Evolutionary conservation across 2,113 vertebrate species (phyloP).

Genomic region (Callipepla squamata): DNA sequence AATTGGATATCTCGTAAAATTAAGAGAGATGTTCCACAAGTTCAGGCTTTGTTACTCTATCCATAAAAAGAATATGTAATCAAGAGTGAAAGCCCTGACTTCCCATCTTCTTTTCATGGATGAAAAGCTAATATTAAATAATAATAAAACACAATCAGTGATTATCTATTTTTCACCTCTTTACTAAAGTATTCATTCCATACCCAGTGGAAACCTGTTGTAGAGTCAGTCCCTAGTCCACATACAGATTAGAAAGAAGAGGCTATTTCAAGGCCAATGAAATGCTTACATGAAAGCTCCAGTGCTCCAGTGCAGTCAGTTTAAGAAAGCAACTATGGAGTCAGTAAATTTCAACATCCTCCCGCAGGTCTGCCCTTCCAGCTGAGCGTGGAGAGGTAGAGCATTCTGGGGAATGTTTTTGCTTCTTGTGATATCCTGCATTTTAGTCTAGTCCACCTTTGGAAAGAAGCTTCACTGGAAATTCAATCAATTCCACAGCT

Average conservation of each 20-base stretch:
- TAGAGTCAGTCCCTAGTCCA: background rate
- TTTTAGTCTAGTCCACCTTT: background rate
- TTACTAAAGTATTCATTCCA: background rate
- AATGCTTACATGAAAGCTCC: background rate
- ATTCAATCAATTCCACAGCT: conserved; percentile 34
- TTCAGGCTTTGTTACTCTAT: background rate
- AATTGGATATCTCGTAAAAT: background rate
- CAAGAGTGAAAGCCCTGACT: background rate
- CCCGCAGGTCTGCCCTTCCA: background rate
- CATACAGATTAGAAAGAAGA: background rate
- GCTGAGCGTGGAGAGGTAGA: background rate
- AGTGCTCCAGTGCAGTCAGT: background rate
- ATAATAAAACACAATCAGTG: background rate
- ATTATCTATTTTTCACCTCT: background rate
- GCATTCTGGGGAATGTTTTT: background rate
- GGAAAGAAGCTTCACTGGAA: conserved; percentile 14
- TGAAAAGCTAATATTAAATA: background rate
- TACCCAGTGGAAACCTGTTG: background rate
- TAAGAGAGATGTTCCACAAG: background rate
- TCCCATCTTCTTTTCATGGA: background rate
- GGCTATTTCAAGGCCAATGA: background rate
- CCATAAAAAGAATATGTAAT: background rate
- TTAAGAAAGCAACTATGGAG: background rate
- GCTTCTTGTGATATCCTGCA: background rate
- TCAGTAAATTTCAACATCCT: background rate